Percentiles rank a stretch among this genome's conserved stretches.
Conservation (phyloP, 2,113 vertebrate species). For the Alligator sinensis region DNA sequence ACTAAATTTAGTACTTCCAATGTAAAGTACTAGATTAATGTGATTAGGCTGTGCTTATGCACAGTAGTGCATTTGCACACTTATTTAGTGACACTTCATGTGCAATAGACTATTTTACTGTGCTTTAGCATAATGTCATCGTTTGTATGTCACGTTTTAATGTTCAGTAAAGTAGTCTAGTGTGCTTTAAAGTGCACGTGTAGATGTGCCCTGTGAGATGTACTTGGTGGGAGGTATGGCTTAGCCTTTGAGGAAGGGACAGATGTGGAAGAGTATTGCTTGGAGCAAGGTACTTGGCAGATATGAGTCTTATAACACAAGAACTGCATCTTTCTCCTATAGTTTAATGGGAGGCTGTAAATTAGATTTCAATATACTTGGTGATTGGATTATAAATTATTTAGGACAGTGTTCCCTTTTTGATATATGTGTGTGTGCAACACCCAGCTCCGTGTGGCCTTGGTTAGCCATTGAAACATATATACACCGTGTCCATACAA, state of each 20-base stretch:
- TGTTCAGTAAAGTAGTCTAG: too few relatives aligned
- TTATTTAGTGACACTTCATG: too few relatives aligned
- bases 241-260: background rate
- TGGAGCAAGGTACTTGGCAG: background rate
- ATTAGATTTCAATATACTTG: background rate
- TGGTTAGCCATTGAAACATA: background rate
- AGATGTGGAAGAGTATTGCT: background rate
- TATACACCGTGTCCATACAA: background rate
- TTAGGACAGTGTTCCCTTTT: background rate
- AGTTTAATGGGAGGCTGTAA: background rate
- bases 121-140: too few relatives aligned
- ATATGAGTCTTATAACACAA: background rate
- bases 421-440: fast-evolving
- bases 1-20: too few relatives aligned
- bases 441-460: background rate
- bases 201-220: background rate
- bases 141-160: background rate
- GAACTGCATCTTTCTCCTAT: background rate
- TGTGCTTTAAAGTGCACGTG: too few relatives aligned
- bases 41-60: too few relatives aligned
- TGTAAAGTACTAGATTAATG: too few relatives aligned
- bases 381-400: background rate
- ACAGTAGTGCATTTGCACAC: too few relatives aligned
- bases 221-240: background rate
- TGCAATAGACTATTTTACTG: too few relatives aligned